Conservation (phyloP, 1,140 invertebrate genomes). For the Trichonephila inaurata region DNA sequence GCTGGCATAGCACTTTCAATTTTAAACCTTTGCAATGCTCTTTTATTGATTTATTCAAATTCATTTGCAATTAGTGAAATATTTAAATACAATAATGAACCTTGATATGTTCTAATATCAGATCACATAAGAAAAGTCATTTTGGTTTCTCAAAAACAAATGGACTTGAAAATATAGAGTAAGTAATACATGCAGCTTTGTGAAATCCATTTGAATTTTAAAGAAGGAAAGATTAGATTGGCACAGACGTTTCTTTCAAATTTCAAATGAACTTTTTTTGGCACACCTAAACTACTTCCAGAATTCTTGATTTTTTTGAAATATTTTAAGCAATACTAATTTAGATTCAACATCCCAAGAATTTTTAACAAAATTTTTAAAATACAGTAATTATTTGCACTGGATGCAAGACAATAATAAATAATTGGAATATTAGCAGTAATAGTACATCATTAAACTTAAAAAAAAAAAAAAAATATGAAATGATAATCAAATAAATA, state of each 20-base stretch:
- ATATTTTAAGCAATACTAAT: no score
- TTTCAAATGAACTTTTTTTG: constrained; percentile 9
- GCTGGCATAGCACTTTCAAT: constrained; percentile 46
- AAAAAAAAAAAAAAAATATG: no score
- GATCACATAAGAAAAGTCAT: not conserved
- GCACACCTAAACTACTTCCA: not conserved
- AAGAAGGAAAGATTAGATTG: not conserved
- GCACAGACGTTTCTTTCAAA: constrained; percentile 20
- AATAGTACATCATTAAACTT: no score
- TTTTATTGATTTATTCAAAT: not conserved
- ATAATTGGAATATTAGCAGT: no score
- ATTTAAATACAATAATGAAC: constrained; percentile 1
- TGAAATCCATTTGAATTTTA: not conserved
- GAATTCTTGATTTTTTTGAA: not conserved
- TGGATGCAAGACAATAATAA: no score
- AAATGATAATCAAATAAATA: no score
- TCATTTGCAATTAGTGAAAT: not conserved
- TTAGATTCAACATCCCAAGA: no score
- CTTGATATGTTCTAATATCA: constrained; percentile 15
- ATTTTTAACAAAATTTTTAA: no score
- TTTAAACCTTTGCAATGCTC: not conserved
- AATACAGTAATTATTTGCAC: no score
- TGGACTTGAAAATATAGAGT: not conserved
- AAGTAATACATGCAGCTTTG: not conserved
- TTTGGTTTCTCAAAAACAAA: not conserved